These are phyloP conservation scores for Salticus scenicus DNA, from an alignment of 2,888 invertebrate genomes.

Conservation along the genomic window DNA sequence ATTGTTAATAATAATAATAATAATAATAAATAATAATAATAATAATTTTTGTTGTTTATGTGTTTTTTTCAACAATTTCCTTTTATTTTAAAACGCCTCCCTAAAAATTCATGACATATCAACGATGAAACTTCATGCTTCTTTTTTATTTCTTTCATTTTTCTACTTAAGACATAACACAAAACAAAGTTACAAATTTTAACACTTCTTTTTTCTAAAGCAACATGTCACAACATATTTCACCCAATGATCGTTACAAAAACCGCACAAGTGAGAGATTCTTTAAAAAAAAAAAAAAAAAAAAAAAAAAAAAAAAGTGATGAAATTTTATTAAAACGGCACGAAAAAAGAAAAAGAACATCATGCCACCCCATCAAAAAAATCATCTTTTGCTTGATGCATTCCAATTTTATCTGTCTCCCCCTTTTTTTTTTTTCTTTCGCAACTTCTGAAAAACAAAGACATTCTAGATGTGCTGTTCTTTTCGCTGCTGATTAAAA, in stretches of 20 bases:
- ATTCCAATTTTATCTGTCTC: slow-evolving; percentile 58
- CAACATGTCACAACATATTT: neutral
- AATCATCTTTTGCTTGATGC: slow-evolving; percentile 50
- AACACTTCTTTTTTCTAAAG: neutral
- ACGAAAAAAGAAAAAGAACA: neutral
- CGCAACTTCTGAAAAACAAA: slow-evolving; percentile 22
- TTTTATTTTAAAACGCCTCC: neutral
- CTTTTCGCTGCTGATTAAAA: slow-evolving; percentile 66
- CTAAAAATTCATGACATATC: neutral
- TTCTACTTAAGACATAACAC: no score
- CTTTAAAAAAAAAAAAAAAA: neutral
- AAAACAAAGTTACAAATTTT: no score
- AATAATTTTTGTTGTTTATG: no score
- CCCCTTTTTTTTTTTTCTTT: neutral
- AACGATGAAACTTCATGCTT: no score
- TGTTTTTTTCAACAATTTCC: no score
- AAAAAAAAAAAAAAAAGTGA: neutral
- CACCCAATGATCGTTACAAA: neutral
- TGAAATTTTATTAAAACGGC: slow-evolving; percentile 62
- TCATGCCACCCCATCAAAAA: slow-evolving; percentile 16
- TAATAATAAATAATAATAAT: no score
- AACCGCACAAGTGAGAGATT: neutral
- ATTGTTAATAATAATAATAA: no score
- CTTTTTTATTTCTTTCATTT: no score
- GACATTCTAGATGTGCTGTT: slow-evolving; percentile 37